A percentile compares a stretch with the other conserved stretches of the same genome.
Evolutionary conservation across 2,797 vertebrate species (phyloP).

Genomic region (Amazona finschi): DNA sequence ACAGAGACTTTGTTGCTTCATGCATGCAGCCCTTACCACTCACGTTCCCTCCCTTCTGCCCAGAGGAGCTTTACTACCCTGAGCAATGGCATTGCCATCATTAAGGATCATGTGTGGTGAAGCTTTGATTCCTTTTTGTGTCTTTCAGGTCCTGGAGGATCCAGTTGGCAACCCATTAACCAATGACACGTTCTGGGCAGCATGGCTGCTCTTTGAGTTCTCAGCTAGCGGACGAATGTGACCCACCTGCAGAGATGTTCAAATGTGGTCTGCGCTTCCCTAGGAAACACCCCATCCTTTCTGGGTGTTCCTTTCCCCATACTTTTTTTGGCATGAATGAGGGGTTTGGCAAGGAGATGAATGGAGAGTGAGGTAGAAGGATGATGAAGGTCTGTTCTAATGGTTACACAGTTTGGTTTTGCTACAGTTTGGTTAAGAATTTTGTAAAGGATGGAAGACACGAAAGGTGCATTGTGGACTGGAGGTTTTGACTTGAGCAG

Average conservation of each 20-base stretch:
- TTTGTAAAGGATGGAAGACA: not conserved
- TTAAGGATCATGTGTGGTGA: not conserved
- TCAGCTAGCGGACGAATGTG: not conserved
- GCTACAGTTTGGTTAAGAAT: not conserved
- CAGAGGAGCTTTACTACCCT: not conserved
- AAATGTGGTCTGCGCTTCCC: not conserved
- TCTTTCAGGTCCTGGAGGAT: conserved; percentile 33
- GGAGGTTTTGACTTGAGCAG: not conserved
- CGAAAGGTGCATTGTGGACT: not conserved
- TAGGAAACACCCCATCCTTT: not conserved
- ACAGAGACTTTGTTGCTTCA: not conserved
- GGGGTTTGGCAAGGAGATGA: not conserved
- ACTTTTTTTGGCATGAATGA: not conserved
- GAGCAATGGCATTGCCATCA: not conserved
- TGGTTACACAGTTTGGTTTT: not conserved
- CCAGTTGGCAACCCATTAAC: not conserved
- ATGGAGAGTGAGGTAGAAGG: not conserved
- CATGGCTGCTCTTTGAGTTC: conserved; percentile 25
- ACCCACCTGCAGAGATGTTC: not conserved
- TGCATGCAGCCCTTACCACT: not conserved
- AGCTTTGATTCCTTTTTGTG: not conserved
- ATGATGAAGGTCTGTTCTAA: not conserved
- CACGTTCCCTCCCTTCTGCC: not conserved
- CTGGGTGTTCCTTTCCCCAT: not conserved
- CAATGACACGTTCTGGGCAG: not conserved